Conservation (phyloP, 2,113 vertebrate species). For the Bubo scandiacus region DNA sequence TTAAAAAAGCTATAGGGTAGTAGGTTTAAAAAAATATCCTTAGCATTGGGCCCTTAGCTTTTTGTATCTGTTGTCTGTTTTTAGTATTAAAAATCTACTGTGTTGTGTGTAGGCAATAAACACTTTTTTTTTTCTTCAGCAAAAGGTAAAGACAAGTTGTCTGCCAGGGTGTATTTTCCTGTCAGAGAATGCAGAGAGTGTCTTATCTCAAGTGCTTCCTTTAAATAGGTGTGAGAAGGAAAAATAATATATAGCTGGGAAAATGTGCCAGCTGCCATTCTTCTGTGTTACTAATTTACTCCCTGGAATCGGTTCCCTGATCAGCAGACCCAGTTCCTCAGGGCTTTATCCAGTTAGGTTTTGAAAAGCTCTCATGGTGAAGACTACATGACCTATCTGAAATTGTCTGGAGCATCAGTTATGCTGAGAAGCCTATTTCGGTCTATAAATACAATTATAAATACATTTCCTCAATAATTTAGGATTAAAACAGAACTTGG, state of each 20-base stretch:
- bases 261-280: not conserved
- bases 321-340: not conserved
- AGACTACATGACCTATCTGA: not conserved
- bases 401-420: not conserved
- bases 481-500: not conserved
- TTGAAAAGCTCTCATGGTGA: not conserved
- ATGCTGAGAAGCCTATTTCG: not conserved
- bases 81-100: not conserved
- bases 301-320: not conserved
- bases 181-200: not conserved
- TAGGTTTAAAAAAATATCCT: not conserved
- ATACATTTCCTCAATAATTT: not conserved
- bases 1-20: not conserved
- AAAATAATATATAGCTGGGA: not conserved
- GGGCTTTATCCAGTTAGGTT: not conserved
- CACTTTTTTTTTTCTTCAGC: not conserved
- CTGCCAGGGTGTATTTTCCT: not conserved
- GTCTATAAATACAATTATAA: not conserved
- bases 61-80: not conserved
- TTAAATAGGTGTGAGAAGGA: not conserved
- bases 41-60: not conserved
- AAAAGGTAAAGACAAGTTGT: not conserved
- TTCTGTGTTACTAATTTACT: not conserved
- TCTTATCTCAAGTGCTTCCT: not conserved
- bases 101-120: not conserved